A percentile compares a stretch with the other conserved stretches of the same genome.
Evolutionary conservation across 2,113 vertebrate genomes (phyloP).

Genomic region (Trachemys scripta): DNA sequence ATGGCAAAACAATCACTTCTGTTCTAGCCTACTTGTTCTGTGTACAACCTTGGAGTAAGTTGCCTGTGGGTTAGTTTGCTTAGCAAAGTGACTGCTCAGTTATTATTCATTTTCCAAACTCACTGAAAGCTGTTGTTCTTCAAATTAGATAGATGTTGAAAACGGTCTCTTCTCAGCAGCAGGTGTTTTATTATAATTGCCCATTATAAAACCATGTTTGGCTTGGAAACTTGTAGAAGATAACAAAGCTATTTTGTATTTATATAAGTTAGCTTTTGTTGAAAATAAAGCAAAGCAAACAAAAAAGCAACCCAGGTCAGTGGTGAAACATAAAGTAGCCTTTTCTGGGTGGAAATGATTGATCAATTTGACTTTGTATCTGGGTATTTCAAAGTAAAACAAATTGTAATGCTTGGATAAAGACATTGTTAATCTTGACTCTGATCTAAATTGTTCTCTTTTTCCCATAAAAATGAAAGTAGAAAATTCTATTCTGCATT

Average conservation of each 20-base stretch:
- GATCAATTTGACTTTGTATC: conserved; percentile 13
- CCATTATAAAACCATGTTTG: conserved; percentile 71
- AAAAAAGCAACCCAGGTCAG: not conserved
- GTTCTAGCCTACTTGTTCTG: conserved; percentile 11
- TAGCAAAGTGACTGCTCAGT: conserved; percentile 24
- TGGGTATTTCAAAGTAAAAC: conserved; percentile 8
- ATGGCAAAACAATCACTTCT: not conserved
- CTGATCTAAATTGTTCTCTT: not conserved
- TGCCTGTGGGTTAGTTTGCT: not conserved
- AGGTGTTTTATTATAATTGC: conserved; percentile 73
- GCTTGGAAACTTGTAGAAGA: conserved; percentile 43
- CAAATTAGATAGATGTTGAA: conserved; percentile 52
- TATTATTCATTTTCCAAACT: conserved; percentile 47
- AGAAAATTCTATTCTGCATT: not conserved
- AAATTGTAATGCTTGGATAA: not conserved
- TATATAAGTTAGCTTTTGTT: conserved; percentile 41
- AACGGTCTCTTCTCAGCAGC: conserved; percentile 44
- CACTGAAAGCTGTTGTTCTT: conserved; percentile 48
- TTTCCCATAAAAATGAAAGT: not conserved
- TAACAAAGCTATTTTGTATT: conserved; percentile 37
- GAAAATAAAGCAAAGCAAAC: conserved; percentile 32
- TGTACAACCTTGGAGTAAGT: not conserved
- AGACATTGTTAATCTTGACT: not conserved
- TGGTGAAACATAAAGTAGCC: conserved; percentile 17
- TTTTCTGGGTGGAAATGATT: conserved; percentile 45